Evolutionary conservation across 2,797 vertebrate species (phyloP).

Genomic region (Morelia viridis): DNA sequence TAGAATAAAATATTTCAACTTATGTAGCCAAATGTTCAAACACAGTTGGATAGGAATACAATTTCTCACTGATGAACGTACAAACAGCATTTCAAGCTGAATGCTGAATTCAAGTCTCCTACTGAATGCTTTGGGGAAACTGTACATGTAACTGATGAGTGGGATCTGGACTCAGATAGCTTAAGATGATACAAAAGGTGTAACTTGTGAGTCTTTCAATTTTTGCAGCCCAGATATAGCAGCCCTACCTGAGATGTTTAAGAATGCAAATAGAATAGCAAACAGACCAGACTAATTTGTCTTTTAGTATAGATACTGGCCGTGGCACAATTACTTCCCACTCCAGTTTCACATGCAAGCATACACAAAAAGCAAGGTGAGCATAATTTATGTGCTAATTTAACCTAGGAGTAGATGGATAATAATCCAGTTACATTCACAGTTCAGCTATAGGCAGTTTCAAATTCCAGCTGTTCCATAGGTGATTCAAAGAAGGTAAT

Average conservation of each 20-base stretch:
- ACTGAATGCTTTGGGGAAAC: not conserved
- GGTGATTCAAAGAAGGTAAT: slow-evolving; percentile 54
- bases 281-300: not conserved
- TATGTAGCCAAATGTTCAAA: not conserved
- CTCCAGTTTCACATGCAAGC: not conserved
- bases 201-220: not conserved
- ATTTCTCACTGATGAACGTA: not conserved
- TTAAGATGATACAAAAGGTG: not conserved
- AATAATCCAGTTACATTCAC: slow-evolving; percentile 53
- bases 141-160: not conserved
- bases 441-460: slow-evolving; percentile 54
- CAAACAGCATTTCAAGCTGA: not conserved
- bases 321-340: not conserved
- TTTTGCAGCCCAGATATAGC: not conserved
- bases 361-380: not conserved
- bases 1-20: not conserved
- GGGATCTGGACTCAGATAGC: not conserved
- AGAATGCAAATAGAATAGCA: not conserved
- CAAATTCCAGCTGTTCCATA: slow-evolving; percentile 60
- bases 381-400: slow-evolving; percentile 37
- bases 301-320: not conserved
- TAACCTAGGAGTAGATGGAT: slow-evolving; percentile 61
- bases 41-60: not conserved
- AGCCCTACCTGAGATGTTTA: not conserved
- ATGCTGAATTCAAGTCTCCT: no score